Conservation (phyloP, 1,140 invertebrate genomes). For the Polypedilum vanderplanki region DNA sequence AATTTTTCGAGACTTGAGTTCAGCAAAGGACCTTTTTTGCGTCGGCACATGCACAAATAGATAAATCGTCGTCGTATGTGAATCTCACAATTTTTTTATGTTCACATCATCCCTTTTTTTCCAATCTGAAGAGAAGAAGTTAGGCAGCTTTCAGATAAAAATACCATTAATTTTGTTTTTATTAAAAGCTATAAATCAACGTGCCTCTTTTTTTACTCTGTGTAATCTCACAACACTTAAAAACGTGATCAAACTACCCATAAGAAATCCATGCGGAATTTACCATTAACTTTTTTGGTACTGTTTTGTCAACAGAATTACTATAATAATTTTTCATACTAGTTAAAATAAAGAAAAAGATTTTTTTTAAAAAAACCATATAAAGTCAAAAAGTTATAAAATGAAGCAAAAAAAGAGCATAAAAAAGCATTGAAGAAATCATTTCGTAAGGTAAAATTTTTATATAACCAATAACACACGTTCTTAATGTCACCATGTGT, state of each 20-base stretch:
- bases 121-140: background rate
- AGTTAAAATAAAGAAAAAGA: background rate
- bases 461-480: background rate
- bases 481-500: background rate
- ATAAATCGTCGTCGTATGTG: too few species aligned
- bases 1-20: background rate
- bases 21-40: too few species aligned
- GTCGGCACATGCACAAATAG: too few species aligned
- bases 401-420: too few species aligned
- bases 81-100: too few species aligned
- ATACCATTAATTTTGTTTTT: constrained; percentile 20
- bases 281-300: too few species aligned
- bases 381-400: too few species aligned
- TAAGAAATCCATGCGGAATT: background rate
- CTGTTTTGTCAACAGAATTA: background rate
- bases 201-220: background rate
- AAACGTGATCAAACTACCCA: background rate
- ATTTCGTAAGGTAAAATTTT: background rate
- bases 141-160: background rate
- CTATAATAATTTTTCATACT: background rate
- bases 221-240: background rate
- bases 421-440: too few species aligned
- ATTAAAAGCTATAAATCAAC: constrained; percentile 19
- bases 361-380: too few species aligned
- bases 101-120: background rate